A percentile compares a stretch with the other conserved stretches of the same genome.
These are phyloP conservation scores for Leuciscus idus DNA, from an alignment of 2,113 vertebrate genomes.

Conservation along the genomic window DNA sequence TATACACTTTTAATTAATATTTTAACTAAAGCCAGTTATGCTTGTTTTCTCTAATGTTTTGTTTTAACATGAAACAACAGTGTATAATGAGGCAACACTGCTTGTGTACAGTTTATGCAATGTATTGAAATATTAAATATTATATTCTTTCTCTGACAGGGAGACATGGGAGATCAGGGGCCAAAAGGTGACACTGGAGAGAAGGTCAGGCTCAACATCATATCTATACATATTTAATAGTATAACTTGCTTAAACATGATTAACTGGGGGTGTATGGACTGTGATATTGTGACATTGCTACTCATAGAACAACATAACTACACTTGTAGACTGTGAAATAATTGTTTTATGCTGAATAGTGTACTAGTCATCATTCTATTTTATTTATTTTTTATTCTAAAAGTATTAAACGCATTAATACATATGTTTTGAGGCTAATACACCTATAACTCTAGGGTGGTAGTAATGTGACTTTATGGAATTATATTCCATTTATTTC, in stretches of 20 bases:
- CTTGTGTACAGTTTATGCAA: neutral
- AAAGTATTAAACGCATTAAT: no score
- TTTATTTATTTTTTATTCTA: no score
- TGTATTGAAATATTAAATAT: neutral
- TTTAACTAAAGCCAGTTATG: neutral
- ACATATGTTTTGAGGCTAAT: no score
- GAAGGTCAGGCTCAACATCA: constrained; percentile 82
- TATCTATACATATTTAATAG: neutral
- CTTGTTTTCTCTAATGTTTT: no score
- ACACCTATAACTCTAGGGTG: no score
- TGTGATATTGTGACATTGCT: neutral
- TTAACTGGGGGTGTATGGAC: neutral
- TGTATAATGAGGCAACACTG: neutral
- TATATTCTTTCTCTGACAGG: constrained; percentile 72
- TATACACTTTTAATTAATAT: neutral
- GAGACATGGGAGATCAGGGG: constrained; percentile 88
- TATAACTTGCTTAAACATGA: neutral
- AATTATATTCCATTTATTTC: no score
- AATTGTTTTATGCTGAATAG: no score
- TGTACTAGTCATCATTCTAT: no score
- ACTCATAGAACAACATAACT: neutral
- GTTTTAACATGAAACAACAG: neutral
- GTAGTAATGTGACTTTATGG: no score
- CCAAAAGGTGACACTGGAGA: constrained; percentile 87
- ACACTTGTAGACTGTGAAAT: neutral